A percentile compares a stretch with the other conserved stretches of the same genome.
Evolutionary conservation across 2,113 vertebrate species (phyloP).

Genomic region (Ctenodactylus gundi): DNA sequence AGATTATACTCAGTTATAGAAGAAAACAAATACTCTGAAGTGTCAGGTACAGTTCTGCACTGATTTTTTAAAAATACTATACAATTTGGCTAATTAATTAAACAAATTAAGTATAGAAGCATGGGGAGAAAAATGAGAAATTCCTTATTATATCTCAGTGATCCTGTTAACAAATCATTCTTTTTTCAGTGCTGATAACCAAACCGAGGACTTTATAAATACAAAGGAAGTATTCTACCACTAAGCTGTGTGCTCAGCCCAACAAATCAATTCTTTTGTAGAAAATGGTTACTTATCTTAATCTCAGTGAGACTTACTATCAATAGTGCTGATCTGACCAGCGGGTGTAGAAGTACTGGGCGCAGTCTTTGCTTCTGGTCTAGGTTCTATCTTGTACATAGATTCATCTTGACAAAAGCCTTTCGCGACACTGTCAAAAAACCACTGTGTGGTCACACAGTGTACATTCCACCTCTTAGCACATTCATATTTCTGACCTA

Average conservation of each 20-base stretch:
- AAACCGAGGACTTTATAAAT: neutral
- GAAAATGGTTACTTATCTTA: neutral
- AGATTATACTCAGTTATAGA: neutral
- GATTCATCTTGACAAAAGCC: conserved; percentile 96
- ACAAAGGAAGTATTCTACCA: neutral
- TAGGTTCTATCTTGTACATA: conserved; percentile 87
- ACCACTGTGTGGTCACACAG: conserved; percentile 94
- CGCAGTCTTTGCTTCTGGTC: conserved; percentile 62
- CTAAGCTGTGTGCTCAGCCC: neutral
- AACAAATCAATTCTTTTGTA: neutral
- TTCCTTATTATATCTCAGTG: neutral
- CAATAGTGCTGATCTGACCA: conserved; percentile 74
- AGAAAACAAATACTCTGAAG: conserved; percentile 7
- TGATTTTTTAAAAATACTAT: neutral
- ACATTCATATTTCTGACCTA: conserved; percentile 98
- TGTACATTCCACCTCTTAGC: conserved; percentile 97
- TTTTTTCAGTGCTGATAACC: neutral
- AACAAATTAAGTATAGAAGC: neutral
- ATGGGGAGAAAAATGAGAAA: neutral
- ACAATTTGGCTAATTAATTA: conserved; percentile 31
- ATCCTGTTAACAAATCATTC: neutral
- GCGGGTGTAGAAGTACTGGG: conserved; percentile 95
- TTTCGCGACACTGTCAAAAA: conserved; percentile 96
- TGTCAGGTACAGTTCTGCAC: neutral
- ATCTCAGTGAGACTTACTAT: conserved; percentile 82